Percentiles rank a stretch among this genome's conserved stretches.
Conservation (phyloP, 2,797 vertebrate genomes). For the Cichlasoma orientale region DNA sequence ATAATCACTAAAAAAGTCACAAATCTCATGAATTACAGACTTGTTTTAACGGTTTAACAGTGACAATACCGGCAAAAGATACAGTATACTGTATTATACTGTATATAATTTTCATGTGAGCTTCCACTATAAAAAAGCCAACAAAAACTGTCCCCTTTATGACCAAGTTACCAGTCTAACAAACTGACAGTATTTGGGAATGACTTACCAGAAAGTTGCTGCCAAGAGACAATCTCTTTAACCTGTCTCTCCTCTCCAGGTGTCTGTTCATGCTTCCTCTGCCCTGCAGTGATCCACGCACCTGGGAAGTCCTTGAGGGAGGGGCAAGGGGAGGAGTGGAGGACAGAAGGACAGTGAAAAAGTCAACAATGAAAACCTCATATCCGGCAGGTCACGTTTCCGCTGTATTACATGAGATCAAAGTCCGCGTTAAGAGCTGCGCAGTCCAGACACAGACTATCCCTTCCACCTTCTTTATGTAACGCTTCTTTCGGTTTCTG, state of each 20-base stretch:
- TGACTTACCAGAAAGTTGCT: conserved; percentile 87
- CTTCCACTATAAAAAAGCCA: neutral
- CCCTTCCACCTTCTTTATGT: neutral
- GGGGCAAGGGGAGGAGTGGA: conserved; percentile 39
- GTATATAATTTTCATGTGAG: neutral
- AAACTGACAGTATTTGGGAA: neutral
- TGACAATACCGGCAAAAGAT: neutral
- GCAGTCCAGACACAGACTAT: neutral
- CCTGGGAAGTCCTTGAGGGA: conserved; percentile 71
- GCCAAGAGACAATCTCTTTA: conserved; percentile 85
- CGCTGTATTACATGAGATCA: conserved; percentile 33
- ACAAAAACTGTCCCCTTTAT: neutral
- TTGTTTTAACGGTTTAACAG: neutral
- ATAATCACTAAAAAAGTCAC: neutral
- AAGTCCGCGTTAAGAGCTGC: conserved; percentile 46
- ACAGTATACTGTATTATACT: no score
- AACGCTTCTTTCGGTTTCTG: neutral
- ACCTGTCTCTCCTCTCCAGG: conserved; percentile 80
- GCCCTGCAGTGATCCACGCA: conserved; percentile 70
- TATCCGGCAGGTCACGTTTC: conserved; percentile 42
- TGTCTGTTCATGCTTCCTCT: conserved; percentile 81
- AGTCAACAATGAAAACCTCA: conserved; percentile 55
- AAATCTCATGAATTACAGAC: neutral
- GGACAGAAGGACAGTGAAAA: conserved; percentile 23
- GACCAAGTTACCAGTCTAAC: neutral